Conservation (phyloP, 1,140 invertebrate species). For the Holcopasites calliopsidis region DNA sequence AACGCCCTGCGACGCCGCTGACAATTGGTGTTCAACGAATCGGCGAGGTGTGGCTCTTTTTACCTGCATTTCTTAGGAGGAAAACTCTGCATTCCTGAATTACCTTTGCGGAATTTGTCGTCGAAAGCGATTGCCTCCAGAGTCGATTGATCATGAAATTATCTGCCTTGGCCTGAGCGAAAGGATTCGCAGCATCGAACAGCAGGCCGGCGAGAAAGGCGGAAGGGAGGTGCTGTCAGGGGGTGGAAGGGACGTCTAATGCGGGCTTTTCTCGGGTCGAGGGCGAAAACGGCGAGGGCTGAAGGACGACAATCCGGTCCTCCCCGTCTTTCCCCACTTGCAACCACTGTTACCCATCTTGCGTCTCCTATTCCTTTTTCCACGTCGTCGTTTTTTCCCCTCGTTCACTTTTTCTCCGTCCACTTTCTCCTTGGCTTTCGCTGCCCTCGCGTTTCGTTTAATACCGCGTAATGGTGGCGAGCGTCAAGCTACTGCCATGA, state of each 20-base stretch:
- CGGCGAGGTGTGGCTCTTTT: not conserved
- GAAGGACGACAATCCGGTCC: constrained; percentile 17
- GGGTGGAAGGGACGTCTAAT: constrained; percentile 30
- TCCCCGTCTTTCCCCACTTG: not conserved
- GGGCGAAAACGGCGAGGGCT: constrained; percentile 27
- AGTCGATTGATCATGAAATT: too few relatives aligned
- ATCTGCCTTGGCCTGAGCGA: too few relatives aligned
- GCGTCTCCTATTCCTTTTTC: not conserved
- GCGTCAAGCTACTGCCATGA: not conserved
- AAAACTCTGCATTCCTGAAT: too few relatives aligned
- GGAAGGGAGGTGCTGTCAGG: not conserved
- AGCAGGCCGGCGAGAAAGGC: constrained; percentile 21
- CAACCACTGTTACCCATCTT: not conserved
- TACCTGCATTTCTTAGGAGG: constrained; percentile 34
- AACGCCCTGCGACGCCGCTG: not conserved
- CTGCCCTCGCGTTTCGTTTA: not conserved
- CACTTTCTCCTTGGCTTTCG: too few relatives aligned
- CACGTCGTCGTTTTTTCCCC: not conserved
- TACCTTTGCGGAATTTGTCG: too few relatives aligned
- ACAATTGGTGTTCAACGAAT: not conserved
- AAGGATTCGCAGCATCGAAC: too few relatives aligned
- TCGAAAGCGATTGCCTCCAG: too few relatives aligned
- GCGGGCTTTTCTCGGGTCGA: constrained; percentile 38
- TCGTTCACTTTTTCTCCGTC: not conserved
- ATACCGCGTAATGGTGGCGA: constrained; percentile 1